Evolutionary conservation across 2,888 invertebrate genomes (phyloP).

Genomic region (Perithous albicinctus): DNA sequence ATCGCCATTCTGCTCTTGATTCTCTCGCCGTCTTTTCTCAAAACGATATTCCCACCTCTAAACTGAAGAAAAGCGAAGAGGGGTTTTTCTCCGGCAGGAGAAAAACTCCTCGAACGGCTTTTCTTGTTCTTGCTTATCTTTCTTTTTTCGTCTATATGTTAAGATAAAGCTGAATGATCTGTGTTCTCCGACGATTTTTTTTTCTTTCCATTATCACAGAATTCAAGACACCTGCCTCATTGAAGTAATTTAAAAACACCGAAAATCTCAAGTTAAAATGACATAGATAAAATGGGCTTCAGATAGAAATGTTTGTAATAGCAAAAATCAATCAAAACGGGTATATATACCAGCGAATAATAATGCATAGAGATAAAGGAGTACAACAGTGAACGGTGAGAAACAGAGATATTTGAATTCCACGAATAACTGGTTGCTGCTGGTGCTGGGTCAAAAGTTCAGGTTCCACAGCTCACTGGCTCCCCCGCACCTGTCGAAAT

Average conservation of each 20-base stretch:
- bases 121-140: neutral
- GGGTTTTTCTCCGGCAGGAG: too few relatives aligned
- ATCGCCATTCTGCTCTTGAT: conserved; percentile 3
- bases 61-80: too few relatives aligned
- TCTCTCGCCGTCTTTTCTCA: conserved; percentile 33
- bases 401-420: conserved; percentile 34
- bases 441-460: conserved; percentile 62
- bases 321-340: neutral
- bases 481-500: conserved; percentile 48
- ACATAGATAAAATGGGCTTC: neutral
- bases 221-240: neutral
- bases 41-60: conserved; percentile 25
- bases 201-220: too few relatives aligned
- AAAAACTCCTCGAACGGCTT: neutral
- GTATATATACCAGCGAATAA: neutral
- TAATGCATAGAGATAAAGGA: conserved; percentile 2
- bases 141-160: neutral
- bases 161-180: conserved; percentile 18
- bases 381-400: neutral
- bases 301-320: neutral
- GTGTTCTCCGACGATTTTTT: neutral
- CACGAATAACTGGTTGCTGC: conserved; percentile 29
- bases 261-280: neutral
- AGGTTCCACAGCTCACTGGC: conserved; percentile 23
- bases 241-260: neutral